Percentiles rank a stretch among this genome's conserved stretches.
phyloP scores from a whole-genome alignment of 2,113 vertebrate genomes.

The Morone saxatilis region DNA sequence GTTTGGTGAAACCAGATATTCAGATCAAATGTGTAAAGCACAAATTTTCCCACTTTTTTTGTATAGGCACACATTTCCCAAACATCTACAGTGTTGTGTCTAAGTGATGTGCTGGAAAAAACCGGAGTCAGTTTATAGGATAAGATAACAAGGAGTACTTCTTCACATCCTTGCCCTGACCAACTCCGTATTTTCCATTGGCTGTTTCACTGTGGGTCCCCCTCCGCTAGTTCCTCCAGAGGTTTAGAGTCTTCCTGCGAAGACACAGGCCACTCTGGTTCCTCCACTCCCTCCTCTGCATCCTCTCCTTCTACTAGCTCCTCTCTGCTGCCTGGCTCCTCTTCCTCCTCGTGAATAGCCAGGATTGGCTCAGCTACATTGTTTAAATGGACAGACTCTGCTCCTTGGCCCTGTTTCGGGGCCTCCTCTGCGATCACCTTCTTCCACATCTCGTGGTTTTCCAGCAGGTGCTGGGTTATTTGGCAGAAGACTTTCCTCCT shows the following conservation, averaged over 20 bases:
- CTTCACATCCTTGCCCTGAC: conserved; percentile 79
- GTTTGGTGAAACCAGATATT: conserved; percentile 74
- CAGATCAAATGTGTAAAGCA: conserved; percentile 77
- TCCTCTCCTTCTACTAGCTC: conserved; percentile 84
- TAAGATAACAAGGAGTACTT: conserved; percentile 73
- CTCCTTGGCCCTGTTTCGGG: conserved; percentile 74
- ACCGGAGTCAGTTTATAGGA: conserved; percentile 86
- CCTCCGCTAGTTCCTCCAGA: conserved; percentile 78
- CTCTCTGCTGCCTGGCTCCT: conserved; percentile 85
- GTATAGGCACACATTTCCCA: conserved; percentile 89
- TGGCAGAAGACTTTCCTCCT: conserved; percentile 94
- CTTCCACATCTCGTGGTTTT: conserved; percentile 99
- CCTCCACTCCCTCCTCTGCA: conserved; percentile 72
- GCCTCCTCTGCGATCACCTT: conserved; percentile 93
- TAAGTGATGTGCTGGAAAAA: conserved; percentile 96
- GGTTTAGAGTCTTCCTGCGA: conserved; percentile 69
- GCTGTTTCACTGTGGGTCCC: conserved; percentile 70
- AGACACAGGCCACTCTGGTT: conserved; percentile 68
- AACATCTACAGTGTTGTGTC: conserved; percentile 99
- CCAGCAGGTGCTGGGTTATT: conserved; percentile 94
- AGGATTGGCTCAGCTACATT: conserved; percentile 90
- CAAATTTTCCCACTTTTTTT: conserved; percentile 77
- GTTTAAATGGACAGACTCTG: conserved; percentile 82
- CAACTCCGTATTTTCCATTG: conserved; percentile 76
- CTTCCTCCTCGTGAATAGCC: conserved; percentile 95